Base-by-base conservation (phyloP, 2,113 vertebrate genomes). In the Spheniscus mendiculus region DNA sequence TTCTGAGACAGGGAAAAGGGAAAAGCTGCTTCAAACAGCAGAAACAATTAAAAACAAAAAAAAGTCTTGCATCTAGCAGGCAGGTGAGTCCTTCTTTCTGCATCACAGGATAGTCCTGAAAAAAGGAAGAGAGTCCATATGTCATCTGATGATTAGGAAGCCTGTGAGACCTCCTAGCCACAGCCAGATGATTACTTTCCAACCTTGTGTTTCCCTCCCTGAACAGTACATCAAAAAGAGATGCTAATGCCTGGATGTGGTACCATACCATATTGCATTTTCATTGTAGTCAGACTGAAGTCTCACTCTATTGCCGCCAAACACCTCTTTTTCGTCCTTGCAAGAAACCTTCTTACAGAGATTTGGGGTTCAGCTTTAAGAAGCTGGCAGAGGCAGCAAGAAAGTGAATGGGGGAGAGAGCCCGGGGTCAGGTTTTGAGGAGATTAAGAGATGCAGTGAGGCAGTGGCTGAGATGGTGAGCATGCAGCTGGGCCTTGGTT, bases 241-340 rank as follows among this genome's bases (percentile, higher is more conserved):
- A 79, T 78, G 65, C 22, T 38, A 4, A 6, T 71, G 42, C 25
- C 45, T 53, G 12, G 45, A 42, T 18, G 16, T 78, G 42, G n/a
- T 5, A 1, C n/a, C 4, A 2, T 13, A 17, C 21, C 32, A 32
- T 0, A 0, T 6, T 56, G 5, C 29, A 6, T 62, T 82, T 56
- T 82, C 40, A 78, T 15, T 84, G 47, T 11, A 71, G n/a, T 38
- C 55, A 79, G 12, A 59, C 3, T 47, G 30, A 74, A 82, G 12
- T 7, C 42, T 91, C 69, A 38, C 25, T 78, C 38, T 67, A 10
- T 26, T 65, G 50, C 59, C 11, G 50, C 23, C 29, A 34, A 74
- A 61, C 50, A 18, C 4, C 15, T 47, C 34, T 85, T 55, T 52
- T 72, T 55, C 19, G 58, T 50, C n/a, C 27, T 45, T 74, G 53